Evolutionary conservation across 2,888 invertebrate species (phyloP).

Genomic region (Limnephilus lunatus): DNA sequence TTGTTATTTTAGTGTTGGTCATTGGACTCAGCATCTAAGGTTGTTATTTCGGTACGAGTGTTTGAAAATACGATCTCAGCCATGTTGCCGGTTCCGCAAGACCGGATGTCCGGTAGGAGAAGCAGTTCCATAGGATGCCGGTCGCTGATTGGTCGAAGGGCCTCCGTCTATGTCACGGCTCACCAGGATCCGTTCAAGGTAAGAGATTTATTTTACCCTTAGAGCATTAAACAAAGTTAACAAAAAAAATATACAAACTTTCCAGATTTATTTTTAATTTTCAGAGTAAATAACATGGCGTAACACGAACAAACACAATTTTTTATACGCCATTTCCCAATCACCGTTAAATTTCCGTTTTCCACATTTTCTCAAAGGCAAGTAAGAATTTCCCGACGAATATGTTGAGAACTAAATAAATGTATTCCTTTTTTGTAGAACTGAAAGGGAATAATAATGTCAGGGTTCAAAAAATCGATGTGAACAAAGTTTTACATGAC

Average conservation of each 20-base stretch:
- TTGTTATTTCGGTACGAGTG: not conserved
- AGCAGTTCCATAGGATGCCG: slow-evolving; percentile 83
- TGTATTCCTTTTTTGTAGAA: not conserved
- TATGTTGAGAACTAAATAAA: not conserved
- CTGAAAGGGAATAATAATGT: not conserved
- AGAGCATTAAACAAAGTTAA: not conserved
- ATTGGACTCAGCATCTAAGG: not conserved
- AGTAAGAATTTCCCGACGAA: not conserved
- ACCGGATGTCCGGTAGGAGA: slow-evolving; percentile 79
- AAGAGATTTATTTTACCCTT: slow-evolving; percentile 66
- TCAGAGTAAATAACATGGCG: not conserved
- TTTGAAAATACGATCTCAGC: slow-evolving; percentile 22
- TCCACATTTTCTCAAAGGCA: not conserved
- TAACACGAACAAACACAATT: not conserved
- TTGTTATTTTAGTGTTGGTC: not conserved
- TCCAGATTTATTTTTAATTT: not conserved
- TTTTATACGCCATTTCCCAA: not conserved
- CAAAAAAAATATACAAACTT: not conserved
- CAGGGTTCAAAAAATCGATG: not conserved
- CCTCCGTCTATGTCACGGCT: slow-evolving; percentile 81
- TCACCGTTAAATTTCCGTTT: not conserved
- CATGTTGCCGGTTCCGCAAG: slow-evolving; percentile 78
- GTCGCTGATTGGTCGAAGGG: slow-evolving; percentile 81
- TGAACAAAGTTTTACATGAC: not conserved
- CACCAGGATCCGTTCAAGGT: slow-evolving; percentile 83